Conservation (phyloP, 2,888 invertebrate species). For the Euzetes globulus region DNA sequence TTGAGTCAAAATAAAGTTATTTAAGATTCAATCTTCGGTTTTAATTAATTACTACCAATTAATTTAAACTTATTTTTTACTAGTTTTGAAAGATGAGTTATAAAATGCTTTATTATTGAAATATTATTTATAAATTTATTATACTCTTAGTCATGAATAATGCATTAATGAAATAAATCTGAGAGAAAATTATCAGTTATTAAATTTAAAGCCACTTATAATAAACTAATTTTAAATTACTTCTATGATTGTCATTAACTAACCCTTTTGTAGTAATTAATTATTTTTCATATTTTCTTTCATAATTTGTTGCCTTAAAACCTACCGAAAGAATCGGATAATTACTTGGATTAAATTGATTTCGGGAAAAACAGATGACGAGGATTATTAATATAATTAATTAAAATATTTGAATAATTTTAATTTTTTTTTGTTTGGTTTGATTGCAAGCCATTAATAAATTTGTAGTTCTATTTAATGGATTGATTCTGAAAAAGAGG, state of each 20-base stretch:
- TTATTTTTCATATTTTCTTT: too few species aligned
- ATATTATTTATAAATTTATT: conserved; percentile 11
- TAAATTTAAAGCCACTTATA: conserved; percentile 11
- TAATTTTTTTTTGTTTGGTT: too few species aligned
- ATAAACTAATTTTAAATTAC: neutral
- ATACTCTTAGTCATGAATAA: conserved; percentile 8
- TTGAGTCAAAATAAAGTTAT: conserved; percentile 18
- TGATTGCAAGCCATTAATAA: too few species aligned
- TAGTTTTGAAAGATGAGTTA: neutral
- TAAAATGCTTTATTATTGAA: neutral
- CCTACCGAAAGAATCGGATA: too few species aligned
- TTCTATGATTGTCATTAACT: neutral
- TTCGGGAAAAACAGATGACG: too few species aligned
- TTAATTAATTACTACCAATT: conserved; percentile 19
- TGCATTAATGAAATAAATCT: neutral
- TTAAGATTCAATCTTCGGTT: neutral
- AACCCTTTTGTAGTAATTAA: too few species aligned
- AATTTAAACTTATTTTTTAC: neutral
- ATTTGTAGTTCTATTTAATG: too few species aligned
- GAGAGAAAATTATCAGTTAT: conserved; percentile 9
- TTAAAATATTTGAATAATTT: too few species aligned
- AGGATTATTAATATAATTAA: too few species aligned
- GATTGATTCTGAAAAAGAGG: too few species aligned
- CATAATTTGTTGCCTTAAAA: too few species aligned
- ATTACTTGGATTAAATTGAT: too few species aligned